Evolutionary conservation across 2,113 vertebrate species (phyloP).

Genomic region (Sardina pilchardus): DNA sequence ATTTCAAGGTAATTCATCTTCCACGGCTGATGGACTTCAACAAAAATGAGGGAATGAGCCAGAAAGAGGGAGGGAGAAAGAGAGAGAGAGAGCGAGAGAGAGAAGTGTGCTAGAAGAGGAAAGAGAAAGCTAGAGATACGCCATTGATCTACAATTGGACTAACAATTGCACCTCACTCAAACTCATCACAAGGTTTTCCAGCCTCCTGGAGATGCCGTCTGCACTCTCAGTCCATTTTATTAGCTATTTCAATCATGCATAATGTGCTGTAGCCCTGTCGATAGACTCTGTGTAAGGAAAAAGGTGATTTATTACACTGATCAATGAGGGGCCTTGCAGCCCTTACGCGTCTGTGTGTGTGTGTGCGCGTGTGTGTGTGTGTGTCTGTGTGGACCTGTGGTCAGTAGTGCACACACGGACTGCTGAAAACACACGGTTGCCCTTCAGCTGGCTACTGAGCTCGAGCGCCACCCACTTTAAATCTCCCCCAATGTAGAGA

Average conservation of each 20-base stretch:
- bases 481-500: not conserved
- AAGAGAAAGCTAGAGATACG: not conserved
- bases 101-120: not conserved
- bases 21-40: slow-evolving; percentile 28
- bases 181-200: not conserved
- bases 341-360: not conserved
- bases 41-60: slow-evolving; percentile 8
- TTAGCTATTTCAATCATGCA: slow-evolving; percentile 29
- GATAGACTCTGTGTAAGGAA: slow-evolving; percentile 27
- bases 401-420: not conserved
- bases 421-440: not conserved
- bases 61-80: not conserved
- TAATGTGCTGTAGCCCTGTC: slow-evolving; percentile 38
- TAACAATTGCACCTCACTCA: not conserved
- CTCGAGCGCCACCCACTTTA: not conserved
- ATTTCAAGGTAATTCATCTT: slow-evolving; percentile 41
- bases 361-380: not conserved
- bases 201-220: slow-evolving; percentile 16
- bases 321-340: slow-evolving; percentile 2
- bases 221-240: slow-evolving; percentile 27
- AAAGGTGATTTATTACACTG: slow-evolving; percentile 24
- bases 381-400: not conserved
- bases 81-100: not conserved
- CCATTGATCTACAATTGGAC: slow-evolving; percentile 28
- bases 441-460: not conserved